Evolutionary conservation across 2,113 vertebrate genomes (phyloP).

Genomic region (Ptychochromis oligacanthus): DNA sequence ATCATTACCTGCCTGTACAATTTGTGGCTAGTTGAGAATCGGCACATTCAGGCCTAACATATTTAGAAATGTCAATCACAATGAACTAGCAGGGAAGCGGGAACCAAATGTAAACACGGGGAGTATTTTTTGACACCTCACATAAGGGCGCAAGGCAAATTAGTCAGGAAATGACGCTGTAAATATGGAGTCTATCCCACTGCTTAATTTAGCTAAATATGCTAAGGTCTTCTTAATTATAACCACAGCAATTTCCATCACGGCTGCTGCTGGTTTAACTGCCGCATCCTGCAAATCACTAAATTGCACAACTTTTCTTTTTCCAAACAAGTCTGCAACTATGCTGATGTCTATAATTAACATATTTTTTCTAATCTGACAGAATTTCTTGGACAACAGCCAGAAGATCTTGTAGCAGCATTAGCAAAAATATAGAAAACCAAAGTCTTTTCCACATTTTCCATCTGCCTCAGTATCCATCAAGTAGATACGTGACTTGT

Average conservation of each 20-base stretch:
- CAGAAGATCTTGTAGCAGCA: background rate
- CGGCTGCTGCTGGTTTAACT: slow-evolving; percentile 35
- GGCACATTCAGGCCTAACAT: background rate
- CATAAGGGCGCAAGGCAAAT: slow-evolving; percentile 30
- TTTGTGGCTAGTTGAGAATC: slow-evolving; percentile 26
- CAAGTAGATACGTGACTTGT: background rate
- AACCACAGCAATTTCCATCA: slow-evolving; percentile 54
- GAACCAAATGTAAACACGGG: slow-evolving; percentile 33
- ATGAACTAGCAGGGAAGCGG: background rate
- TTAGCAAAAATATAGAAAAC: background rate
- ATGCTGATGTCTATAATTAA: slow-evolving; percentile 66
- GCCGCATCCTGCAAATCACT: slow-evolving; percentile 52
- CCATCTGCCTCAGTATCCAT: background rate
- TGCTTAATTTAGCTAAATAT: slow-evolving; percentile 72
- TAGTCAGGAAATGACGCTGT: slow-evolving; percentile 17
- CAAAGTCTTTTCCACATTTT: background rate
- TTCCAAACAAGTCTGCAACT: slow-evolving; percentile 43
- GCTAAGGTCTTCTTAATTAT: slow-evolving; percentile 72
- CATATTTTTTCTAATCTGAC: slow-evolving; percentile 64
- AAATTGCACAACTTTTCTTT: slow-evolving; percentile 59
- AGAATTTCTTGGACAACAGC: slow-evolving; percentile 22
- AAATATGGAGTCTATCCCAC: slow-evolving; percentile 45
- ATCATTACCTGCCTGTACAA: slow-evolving; percentile 25
- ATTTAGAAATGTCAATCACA: slow-evolving; percentile 52
- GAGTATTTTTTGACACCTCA: slow-evolving; percentile 14